A percentile compares a stretch with the other conserved stretches of the same genome.
Evolutionary conservation across 2,888 invertebrate genomes (phyloP).

Genomic region (Diloba caeruleocephala): DNA sequence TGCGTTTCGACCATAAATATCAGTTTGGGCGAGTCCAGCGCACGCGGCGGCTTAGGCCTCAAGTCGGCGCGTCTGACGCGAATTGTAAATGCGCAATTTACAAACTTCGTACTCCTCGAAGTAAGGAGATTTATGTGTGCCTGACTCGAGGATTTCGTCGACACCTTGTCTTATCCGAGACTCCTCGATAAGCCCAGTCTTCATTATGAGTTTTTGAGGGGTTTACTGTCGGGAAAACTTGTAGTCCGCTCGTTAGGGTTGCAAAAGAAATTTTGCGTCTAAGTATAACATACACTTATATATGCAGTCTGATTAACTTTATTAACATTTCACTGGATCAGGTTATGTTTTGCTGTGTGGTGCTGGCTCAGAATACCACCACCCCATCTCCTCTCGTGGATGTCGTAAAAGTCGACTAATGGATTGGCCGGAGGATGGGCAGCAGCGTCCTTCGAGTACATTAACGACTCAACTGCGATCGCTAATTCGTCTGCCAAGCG

Average conservation of each 20-base stretch:
- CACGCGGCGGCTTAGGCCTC: slow-evolving; percentile 61
- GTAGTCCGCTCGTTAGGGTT: slow-evolving; percentile 11
- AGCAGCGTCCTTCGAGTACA: no score
- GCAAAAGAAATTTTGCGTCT: slow-evolving; percentile 1
- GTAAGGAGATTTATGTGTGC: slow-evolving; percentile 68
- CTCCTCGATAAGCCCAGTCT: slow-evolving; percentile 48
- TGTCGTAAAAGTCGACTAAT: no score
- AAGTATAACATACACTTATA: no score
- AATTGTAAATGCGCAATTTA: slow-evolving; percentile 82
- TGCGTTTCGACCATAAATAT: slow-evolving; percentile 82
- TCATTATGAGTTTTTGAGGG: slow-evolving; percentile 44
- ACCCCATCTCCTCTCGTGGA: no score
- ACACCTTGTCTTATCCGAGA: slow-evolving; percentile 71
- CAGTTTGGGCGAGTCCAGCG: slow-evolving; percentile 68
- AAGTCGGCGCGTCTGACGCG: slow-evolving; percentile 69
- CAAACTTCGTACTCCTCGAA: slow-evolving; percentile 64
- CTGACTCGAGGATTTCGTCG: slow-evolving; percentile 61
- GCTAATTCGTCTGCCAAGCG: no score
- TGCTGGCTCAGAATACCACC: no score
- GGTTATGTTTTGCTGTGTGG: no score
- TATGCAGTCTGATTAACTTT: no score
- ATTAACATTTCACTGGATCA: no score
- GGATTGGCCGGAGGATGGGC: no score
- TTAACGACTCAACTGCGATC: no score
- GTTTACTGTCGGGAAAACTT: slow-evolving; percentile 41